phyloP scores from a whole-genome alignment of 2,113 vertebrate species.

The Lepisosteus oculatus region DNA sequence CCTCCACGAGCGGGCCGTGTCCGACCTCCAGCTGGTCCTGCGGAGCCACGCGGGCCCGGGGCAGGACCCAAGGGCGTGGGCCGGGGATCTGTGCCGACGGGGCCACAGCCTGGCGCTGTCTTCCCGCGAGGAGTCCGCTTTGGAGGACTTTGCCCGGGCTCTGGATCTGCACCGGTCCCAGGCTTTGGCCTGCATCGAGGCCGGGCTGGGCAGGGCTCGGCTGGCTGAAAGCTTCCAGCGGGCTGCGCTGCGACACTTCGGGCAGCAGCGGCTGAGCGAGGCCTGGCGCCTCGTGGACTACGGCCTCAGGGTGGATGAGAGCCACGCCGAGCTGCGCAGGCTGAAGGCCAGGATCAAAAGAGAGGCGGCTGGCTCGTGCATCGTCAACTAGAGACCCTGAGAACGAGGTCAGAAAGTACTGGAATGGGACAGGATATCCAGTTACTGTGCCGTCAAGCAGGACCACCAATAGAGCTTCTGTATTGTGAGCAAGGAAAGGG shows the following conservation, averaged over 20 bases:
- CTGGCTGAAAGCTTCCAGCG: constrained; percentile 63
- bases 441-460: too few species aligned
- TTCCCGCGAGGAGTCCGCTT: constrained; percentile 61
- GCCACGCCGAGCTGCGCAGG: constrained; percentile 69
- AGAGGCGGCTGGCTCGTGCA: constrained; percentile 71
- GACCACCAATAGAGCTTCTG: too few species aligned
- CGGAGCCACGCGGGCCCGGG: constrained; percentile 38
- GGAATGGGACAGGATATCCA: too few species aligned
- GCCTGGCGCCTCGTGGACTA: constrained; percentile 73
- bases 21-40: constrained; percentile 75
- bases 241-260: constrained; percentile 60
- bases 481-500: too few species aligned
- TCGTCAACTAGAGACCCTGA: constrained; percentile 64
- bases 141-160: constrained; percentile 72
- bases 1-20: constrained; percentile 59
- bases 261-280: constrained; percentile 63
- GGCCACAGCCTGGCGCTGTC: constrained; percentile 68
- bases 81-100: constrained; percentile 72
- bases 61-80: constrained; percentile 36
- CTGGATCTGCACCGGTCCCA: constrained; percentile 61
- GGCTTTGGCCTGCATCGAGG: constrained; percentile 59
- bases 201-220: constrained; percentile 50
- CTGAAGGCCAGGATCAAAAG: constrained; percentile 72
- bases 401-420: too few species aligned
- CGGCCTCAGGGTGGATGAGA: constrained; percentile 70